Base-by-base conservation (phyloP, 2,888 invertebrate genomes). In the Adelphocoris suturalis region DNA sequence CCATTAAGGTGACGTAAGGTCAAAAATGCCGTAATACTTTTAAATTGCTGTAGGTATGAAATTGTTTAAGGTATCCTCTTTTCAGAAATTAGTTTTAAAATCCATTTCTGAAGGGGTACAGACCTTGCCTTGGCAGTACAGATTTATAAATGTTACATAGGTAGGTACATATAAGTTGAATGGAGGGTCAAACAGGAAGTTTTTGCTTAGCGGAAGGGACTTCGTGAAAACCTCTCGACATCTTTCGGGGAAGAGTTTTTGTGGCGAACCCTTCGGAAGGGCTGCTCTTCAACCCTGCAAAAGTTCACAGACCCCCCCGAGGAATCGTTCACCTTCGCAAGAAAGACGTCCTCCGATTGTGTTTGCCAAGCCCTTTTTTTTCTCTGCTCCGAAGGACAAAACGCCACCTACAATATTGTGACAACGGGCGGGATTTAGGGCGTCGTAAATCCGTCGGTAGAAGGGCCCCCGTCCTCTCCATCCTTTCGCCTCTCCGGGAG, bases 231-330 rank as follows among this genome's bases (percentile, higher is more conserved):
- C 0, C 68, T 9, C 11, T 19, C n/a, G 0, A 19, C 23, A 23
- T 13, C 27, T 68, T 68, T 68, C 68, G 23, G 11, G 23, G 68
- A 68, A 68, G n/a, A 23, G 12, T 68, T 68, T 68, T 68, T 68
- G 68, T 68, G 68, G 68, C 68, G 11, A 68, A 23, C 11, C 68
- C 23, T 23, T 13, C 9, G 19, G 23, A 68, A 68, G 68, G 68
- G 68, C 23, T 12, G 68, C 23, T 23, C 68, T 23, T 68, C 23
- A 0, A 68, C 68, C 68, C 68, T 68, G 68, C 68, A 37, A 12
- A 68, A 68, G 68, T 68, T 68, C 68, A 68, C 68, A 68, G 68
- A 68, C 68, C 37, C 37, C 68, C 68, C 27, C 68, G 23, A 23
- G 68, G 23, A 68, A 68, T 68, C 68, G 23, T 68, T 68, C 68